phyloP scores from a whole-genome alignment of 92 coral and sea anemone genomes.

The Paragorgia papillata region DNA sequence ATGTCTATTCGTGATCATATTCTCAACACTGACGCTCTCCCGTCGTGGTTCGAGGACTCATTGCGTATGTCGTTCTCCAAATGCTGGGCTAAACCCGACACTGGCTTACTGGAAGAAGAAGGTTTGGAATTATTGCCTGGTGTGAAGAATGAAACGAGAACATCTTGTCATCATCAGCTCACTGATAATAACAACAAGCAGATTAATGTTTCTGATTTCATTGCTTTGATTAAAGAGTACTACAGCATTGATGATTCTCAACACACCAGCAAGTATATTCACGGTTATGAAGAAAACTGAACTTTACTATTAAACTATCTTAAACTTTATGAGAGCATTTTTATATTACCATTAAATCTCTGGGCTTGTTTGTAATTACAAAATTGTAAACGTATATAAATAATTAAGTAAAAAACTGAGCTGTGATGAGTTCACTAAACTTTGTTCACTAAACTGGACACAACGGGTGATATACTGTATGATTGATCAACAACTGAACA shows the following conservation, averaged over 20 bases:
- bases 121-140: constrained; percentile 41
- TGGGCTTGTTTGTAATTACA: too few relatives aligned
- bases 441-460: too few relatives aligned
- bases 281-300: constrained; percentile 25
- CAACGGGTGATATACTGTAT: too few relatives aligned
- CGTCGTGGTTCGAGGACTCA: constrained; percentile 38
- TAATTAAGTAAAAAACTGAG: too few relatives aligned
- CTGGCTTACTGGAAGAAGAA: constrained; percentile 11
- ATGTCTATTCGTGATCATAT: constrained; percentile 37
- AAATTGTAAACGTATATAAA: too few relatives aligned
- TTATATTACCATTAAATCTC: too few relatives aligned
- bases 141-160: constrained; percentile 2
- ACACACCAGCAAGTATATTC: constrained; percentile 39
- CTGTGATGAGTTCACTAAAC: too few relatives aligned
- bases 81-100: constrained; percentile 11
- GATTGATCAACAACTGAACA: too few relatives aligned
- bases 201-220: constrained; percentile 7
- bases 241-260: constrained; percentile 31
- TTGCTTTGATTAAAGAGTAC: constrained; percentile 3
- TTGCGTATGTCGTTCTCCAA: constrained; percentile 31
- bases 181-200: constrained; percentile 36
- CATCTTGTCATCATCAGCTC: constrained; percentile 2
- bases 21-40: constrained; percentile 15
- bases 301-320: not conserved
- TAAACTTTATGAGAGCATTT: too few relatives aligned